phyloP scores from a whole-genome alignment of 1,140 invertebrate species.

The Habropoda laboriosa region DNA sequence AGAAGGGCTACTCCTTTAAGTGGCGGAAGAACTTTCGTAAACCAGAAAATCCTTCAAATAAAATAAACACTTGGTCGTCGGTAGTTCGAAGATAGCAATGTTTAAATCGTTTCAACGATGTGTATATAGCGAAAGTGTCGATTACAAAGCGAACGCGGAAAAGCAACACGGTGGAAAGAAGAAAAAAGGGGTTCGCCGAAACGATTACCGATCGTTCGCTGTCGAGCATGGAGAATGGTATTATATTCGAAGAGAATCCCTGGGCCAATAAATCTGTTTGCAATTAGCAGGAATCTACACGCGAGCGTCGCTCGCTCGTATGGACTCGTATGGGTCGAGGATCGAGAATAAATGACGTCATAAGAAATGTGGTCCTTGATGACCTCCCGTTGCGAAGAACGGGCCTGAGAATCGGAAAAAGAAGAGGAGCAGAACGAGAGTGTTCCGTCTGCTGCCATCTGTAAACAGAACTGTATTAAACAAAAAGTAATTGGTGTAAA shows the following conservation, averaged over 20 bases:
- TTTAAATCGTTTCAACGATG: background rate
- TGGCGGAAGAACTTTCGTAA: no score
- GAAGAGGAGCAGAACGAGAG: conserved; percentile 17
- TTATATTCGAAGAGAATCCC: conserved; percentile 66
- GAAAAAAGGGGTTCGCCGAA: conserved; percentile 17
- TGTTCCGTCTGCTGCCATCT: background rate
- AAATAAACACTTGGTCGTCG: no score
- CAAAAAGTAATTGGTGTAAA: background rate
- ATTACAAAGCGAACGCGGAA: background rate
- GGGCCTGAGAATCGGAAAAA: conserved; percentile 53
- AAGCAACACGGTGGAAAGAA: no score
- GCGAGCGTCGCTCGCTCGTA: conserved; percentile 67
- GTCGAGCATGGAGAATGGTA: conserved; percentile 44
- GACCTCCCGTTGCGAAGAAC: conserved; percentile 76
- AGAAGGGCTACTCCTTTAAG: no score
- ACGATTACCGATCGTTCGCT: conserved; percentile 12
- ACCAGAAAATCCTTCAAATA: no score
- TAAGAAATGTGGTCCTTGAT: conserved; percentile 71
- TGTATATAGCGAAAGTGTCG: background rate
- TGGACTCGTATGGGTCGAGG: conserved; percentile 33
- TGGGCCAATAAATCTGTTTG: conserved; percentile 80
- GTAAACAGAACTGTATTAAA: conserved; percentile 24
- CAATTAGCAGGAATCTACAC: conserved; percentile 78
- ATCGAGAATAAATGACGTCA: conserved; percentile 77
- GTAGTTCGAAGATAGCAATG: background rate